A percentile compares a stretch with the other conserved stretches of the same genome.
These are phyloP conservation scores for Paracanthobrama guichenoti DNA, from an alignment of 2,113 vertebrate genomes.

Conservation along the genomic window DNA sequence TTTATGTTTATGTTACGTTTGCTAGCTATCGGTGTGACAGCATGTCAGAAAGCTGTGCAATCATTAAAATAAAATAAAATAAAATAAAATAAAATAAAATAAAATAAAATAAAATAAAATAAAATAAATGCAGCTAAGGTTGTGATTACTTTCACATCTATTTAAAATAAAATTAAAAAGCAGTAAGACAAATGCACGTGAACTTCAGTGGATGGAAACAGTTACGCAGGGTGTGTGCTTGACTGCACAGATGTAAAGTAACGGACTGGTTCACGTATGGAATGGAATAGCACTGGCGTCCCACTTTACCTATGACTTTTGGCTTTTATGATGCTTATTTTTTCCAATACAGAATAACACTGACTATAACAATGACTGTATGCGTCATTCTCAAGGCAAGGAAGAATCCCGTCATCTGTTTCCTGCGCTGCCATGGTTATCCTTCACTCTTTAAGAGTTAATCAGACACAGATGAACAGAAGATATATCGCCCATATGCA, in stretches of 20 bases:
- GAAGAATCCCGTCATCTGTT: conserved; percentile 35
- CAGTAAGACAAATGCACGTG: too few relatives aligned
- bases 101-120: too few relatives aligned
- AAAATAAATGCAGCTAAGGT: too few relatives aligned
- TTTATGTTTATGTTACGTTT: not conserved
- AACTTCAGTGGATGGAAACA: too few relatives aligned
- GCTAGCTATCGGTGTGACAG: not conserved
- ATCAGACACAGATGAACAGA: conserved; percentile 52
- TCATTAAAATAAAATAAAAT: not conserved
- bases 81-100: too few relatives aligned
- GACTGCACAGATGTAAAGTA: too few relatives aligned
- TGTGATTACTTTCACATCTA: too few relatives aligned
- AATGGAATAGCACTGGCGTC: not conserved
- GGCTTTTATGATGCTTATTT: conserved; percentile 57
- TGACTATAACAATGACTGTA: not conserved
- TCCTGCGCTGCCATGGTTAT: conserved; percentile 4
- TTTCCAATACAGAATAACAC: conserved; percentile 61
- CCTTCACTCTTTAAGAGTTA: conserved; percentile 38
- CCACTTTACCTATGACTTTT: conserved; percentile 28
- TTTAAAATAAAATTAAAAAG: too few relatives aligned
- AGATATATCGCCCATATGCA: conserved; percentile 26
- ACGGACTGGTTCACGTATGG: not conserved
- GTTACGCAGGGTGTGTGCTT: too few relatives aligned
- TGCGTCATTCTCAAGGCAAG: not conserved
- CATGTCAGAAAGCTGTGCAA: not conserved